Percentiles rank a stretch among this genome's conserved stretches.
Conservation (phyloP, 2,888 invertebrate species). For the Apodemia mormo region DNA sequence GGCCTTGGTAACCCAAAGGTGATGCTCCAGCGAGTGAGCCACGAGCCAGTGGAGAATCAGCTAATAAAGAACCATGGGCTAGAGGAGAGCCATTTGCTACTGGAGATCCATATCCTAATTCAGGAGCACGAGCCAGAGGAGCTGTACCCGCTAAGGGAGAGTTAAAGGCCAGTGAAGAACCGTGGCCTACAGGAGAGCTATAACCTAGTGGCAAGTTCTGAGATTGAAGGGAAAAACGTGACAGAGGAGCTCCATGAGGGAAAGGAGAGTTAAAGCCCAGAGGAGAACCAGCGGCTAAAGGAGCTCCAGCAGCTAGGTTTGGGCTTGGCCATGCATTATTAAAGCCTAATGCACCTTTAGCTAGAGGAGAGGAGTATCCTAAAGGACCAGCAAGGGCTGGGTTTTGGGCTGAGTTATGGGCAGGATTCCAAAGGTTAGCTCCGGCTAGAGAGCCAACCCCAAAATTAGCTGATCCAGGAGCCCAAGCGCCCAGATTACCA, state of each 20-base stretch:
- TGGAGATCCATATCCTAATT: conserved; percentile 25
- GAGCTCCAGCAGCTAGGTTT: not conserved
- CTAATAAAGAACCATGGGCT: conserved; percentile 26
- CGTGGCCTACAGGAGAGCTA: conserved; percentile 26
- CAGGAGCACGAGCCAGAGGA: conserved; percentile 26
- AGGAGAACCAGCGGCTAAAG: conserved; percentile 4
- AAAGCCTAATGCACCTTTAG: conserved; percentile 23
- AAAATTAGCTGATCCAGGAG: conserved; percentile 18
- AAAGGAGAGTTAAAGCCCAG: conserved; percentile 24
- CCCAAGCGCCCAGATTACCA: conserved; percentile 24
- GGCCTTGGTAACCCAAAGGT: conserved; percentile 37
- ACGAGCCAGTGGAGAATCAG: conserved; percentile 28
- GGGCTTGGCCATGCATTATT: conserved; percentile 8
- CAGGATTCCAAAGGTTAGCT: conserved; percentile 16
- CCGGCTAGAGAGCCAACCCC: conserved; percentile 23
- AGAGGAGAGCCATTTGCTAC: conserved; percentile 27
- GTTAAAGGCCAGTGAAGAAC: conserved; percentile 27
- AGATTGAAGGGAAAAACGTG: not conserved
- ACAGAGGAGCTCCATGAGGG: conserved; percentile 32
- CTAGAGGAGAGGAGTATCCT: conserved; percentile 30
- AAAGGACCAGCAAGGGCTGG: conserved; percentile 31
- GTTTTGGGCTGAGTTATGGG: conserved; percentile 24
- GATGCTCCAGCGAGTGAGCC: conserved; percentile 35
- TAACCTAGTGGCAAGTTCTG: not conserved
- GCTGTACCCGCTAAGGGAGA: conserved; percentile 29